Evolutionary conservation across 2,888 invertebrate genomes (phyloP), one percentile per base, ranked within the genome.

Genomic region (Mystacides longicornis): DNA sequence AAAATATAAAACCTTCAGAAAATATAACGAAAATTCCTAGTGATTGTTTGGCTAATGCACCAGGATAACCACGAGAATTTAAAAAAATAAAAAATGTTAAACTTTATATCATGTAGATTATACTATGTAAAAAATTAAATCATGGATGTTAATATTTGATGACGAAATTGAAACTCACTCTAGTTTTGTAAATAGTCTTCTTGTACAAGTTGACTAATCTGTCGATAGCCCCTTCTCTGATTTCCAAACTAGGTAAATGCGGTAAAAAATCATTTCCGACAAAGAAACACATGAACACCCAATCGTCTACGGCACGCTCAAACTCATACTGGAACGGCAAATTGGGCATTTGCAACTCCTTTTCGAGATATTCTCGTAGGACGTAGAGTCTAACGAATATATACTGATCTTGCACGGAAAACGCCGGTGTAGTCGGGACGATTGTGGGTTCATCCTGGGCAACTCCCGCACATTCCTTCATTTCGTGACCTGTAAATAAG

Each of bases 261-360:
- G 99, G 99, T 64, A 99, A 72, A 69, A 99, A 99, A 74, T 99
- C 99, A 68, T 99, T 99, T 49, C 99, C 99, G 51, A 98, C 97
- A 73, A 99, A 99, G 77, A 99, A 99, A 69, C 99, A 99, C 94
- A 99, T 96, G 67, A 86, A 86, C 3, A 88, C 98, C 98, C 98
- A 99, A 73, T 99, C 99, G 68, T 99, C 99, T 16, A 99, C 71
- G 0, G 87, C 94, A 54, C 98, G 76, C 66, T 99, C 99, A 70
- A 99, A 92, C 68, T 95, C 93, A 70, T 93, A 98, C 50, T 82
- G 77, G 71, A 99, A 98, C 2, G 97, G 95, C 37, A 98, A 79
- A 71, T 91, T 90, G 0, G 89, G 89, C 93, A 98, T 97, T 65
- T 74, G 70, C 53, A 98, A 77, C 63, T 98, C 97, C 66, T 81